A percentile compares a stretch with the other conserved stretches of the same genome.
phyloP scores from a whole-genome alignment of 2,888 invertebrate species.

The Thecophora atra region DNA sequence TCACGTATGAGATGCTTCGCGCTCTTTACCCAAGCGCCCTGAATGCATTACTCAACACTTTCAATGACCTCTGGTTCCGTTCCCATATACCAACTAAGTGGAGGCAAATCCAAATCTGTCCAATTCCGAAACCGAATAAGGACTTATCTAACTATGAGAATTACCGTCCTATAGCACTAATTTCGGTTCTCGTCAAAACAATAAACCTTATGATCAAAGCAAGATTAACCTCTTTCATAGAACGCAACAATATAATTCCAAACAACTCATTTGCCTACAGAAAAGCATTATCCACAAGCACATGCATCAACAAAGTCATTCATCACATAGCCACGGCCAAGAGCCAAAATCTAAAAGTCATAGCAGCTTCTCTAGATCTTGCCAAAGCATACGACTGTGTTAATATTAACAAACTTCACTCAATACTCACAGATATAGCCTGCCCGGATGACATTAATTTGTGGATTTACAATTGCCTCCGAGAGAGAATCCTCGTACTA shows the following conservation, averaged over 20 bases:
- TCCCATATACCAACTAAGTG: too few species aligned
- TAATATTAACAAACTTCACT: neutral
- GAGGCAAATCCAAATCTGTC: too few species aligned
- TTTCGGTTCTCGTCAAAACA: constrained; percentile 20
- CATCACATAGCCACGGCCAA: too few species aligned
- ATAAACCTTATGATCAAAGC: constrained; percentile 26
- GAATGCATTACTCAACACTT: too few species aligned
- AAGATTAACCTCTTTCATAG: neutral
- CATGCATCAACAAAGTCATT: constrained; percentile 31
- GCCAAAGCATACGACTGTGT: constrained; percentile 37
- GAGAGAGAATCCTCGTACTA: neutral
- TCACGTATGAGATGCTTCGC: too few species aligned
- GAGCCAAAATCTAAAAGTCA: constrained; percentile 12
- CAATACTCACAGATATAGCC: neutral
- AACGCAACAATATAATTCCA: constrained; percentile 13
- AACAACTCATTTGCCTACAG: constrained; percentile 25
- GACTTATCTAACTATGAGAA: too few species aligned
- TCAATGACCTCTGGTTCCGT: too few species aligned
- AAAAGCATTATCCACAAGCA: constrained; percentile 7
- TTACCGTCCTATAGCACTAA: constrained; percentile 18
- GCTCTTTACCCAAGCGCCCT: too few species aligned
- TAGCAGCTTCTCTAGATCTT: constrained; percentile 11
- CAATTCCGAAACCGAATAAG: too few species aligned
- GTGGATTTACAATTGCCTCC: constrained; percentile 29
- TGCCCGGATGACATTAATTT: neutral